Evolutionary conservation across 2,888 invertebrate genomes (phyloP), one percentile per base, ranked within the genome.

Genomic region (Eulithis prunata): DNA sequence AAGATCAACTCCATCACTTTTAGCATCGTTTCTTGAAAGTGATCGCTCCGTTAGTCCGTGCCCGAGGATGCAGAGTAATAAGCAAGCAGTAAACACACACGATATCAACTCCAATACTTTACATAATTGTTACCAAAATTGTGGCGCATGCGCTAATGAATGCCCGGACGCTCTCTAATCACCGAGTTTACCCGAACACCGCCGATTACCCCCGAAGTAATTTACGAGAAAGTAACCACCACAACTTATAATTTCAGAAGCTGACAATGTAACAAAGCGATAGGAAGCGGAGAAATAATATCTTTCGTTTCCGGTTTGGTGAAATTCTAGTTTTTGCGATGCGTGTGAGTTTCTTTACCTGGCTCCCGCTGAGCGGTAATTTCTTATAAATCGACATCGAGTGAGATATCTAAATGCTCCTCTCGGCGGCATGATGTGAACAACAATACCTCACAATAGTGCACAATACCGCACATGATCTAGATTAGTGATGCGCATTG

Each of bases 401-500:
- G 91, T 93, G 90, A 92, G 91, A 91, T 90, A 89, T 90, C 85
- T 82, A 80, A 77, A 77, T 76, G 80, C 79, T 82, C 82, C 81
- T 81, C 85, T 77, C 82, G 71, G 68, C 66, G 76, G 73, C 64
- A 75, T 72, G 71, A 74, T 75, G 75, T 67, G 71, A 69, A 66
- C 75, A 88, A 32, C 41, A 10, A 41, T 41, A 41, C 8, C 41
- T 10, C 41, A 87, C 64, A 89, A 87, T 87, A 75, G 53, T 54
- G 47, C 57, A 61, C 66, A 92, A 92, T 88, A 86, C 83, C 78
- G 83, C 90, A 89, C 89, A 87, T 90, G 92, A 93, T 93, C 92
- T 92, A 93, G 92, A 93, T 93, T 92, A 92, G 91, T 90, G 90
- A 91, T 84, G 88, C 89, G 87, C 80, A 88, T 93, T 93, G 92